A percentile compares a stretch with the other conserved stretches of the same genome.
Conservation (phyloP, 1,140 invertebrate species). For the Heliothis virescens region DNA sequence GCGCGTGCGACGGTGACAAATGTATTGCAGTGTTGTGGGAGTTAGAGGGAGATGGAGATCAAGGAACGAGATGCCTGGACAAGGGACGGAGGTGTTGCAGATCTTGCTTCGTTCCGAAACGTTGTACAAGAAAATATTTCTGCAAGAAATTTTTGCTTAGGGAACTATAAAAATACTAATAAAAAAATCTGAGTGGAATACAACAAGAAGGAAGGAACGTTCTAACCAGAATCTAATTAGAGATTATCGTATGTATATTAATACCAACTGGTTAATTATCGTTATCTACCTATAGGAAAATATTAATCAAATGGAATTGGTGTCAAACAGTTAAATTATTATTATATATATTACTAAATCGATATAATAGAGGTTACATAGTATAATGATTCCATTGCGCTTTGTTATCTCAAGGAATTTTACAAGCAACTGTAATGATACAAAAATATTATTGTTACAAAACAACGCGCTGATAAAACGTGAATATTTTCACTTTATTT, state of each 20-base stretch:
- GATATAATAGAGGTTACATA: slow-evolving; percentile 25
- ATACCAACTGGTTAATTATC: neutral
- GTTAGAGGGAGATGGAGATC: slow-evolving; percentile 42
- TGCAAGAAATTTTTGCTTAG: neutral
- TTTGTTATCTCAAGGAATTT: slow-evolving; percentile 35
- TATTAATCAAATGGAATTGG: neutral
- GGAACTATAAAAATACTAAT: neutral
- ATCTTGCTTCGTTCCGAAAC: slow-evolving; percentile 63
- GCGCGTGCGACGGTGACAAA: slow-evolving; percentile 59
- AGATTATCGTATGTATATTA: neutral
- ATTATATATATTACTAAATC: slow-evolving; percentile 15
- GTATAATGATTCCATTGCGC: slow-evolving; percentile 22
- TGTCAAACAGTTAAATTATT: slow-evolving; percentile 7
- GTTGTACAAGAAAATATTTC: slow-evolving; percentile 31
- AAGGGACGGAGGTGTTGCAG: slow-evolving; percentile 58
- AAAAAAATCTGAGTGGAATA: neutral
- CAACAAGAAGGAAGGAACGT: neutral
- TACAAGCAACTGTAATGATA: slow-evolving; percentile 2
- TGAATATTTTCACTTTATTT: slow-evolving; percentile 17
- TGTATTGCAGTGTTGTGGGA: neutral
- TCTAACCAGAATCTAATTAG: neutral
- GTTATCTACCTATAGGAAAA: neutral
- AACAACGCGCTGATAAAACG: neutral
- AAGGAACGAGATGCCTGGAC: slow-evolving; percentile 57
- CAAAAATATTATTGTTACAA: slow-evolving; percentile 34